Evolutionary conservation across 2,888 invertebrate species (phyloP).

Genomic region (Meganola albula): DNA sequence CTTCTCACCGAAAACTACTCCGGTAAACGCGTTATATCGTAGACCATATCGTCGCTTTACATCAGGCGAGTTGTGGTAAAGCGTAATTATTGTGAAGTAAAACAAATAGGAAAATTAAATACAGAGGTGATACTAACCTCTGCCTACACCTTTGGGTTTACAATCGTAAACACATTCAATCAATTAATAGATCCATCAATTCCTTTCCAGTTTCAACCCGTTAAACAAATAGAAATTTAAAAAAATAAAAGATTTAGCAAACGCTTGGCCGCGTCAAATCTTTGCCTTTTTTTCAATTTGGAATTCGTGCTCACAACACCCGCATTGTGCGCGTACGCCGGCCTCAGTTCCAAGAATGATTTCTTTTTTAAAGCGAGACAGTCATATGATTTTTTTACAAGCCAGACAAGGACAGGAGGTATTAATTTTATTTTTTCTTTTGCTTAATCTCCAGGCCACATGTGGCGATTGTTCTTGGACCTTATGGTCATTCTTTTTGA

Average conservation of each 20-base stretch:
- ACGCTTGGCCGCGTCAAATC: constrained; percentile 40
- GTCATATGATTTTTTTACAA: constrained; percentile 25
- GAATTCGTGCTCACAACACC: constrained; percentile 69
- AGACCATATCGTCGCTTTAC: no score
- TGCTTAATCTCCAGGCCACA: constrained; percentile 74
- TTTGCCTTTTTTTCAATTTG: constrained; percentile 53
- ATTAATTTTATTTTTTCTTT: constrained; percentile 71
- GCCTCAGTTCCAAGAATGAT: constrained; percentile 72
- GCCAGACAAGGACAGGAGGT: constrained; percentile 39
- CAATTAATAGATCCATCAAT: no score
- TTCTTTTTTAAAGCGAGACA: constrained; percentile 53
- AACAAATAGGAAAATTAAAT: no score
- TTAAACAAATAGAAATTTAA: constrained; percentile 38
- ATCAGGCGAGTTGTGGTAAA: no score
- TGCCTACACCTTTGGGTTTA: no score
- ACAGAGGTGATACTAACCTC: no score
- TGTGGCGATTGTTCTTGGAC: constrained; percentile 75
- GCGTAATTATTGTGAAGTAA: no score
- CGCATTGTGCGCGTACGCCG: constrained; percentile 70
- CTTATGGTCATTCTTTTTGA: constrained; percentile 68
- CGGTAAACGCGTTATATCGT: no score
- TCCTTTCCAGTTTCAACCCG: constrained; percentile 3
- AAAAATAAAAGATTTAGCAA: constrained; percentile 53
- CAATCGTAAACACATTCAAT: no score
- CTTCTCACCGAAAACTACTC: no score